Evolutionary conservation across 1,140 invertebrate species (phyloP), one percentile per base, ranked within the genome.

Genomic region (Globodera rostochiensis): DNA sequence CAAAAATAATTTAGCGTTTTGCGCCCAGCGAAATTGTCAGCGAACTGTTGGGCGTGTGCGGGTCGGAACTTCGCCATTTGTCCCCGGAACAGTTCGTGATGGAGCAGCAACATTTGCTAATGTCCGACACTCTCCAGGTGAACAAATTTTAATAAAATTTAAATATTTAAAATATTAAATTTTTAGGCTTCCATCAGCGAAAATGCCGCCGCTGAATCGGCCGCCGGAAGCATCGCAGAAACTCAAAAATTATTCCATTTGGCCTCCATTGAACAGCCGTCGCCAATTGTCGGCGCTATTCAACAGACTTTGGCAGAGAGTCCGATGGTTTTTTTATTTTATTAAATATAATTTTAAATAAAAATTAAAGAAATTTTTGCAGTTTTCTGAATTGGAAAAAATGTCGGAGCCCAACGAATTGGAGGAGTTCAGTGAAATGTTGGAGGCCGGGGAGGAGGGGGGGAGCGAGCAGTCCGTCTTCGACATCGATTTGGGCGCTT

Each of bases 401-500:
- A 64, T 64, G 57, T 64, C 57, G 5, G 57, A 64, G 57, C 57
- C 57, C 69, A 46, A 13, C 36, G 69, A 71, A 15, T 69, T 78
- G 36, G 77, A 78, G 70, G 66, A 70, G 25, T 13, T 70, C 21
- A 45, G 11, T 19, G 21, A 47, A 64, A 36, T 50, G 49, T 57
- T 47, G 60, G 78, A 79, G 49, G 77, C 5, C 13, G 78, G 49
- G 9, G 71, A 46, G 25, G 80, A 81, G 21, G 77, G 8, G 70
- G 80, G 45, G 47, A 46, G 76, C n/a, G 76, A 80, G 69, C 50
- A 67, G 49, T 50, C 64, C 50, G 46, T 83, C 21, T 89, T 89
- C 73, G 88, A 89, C 70, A 82, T 89, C 21, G 88, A 89, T 74
- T 77, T 89, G 21, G 88, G 88, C n/a, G 88, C 87, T 5, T 89